Conservation (phyloP, 2,797 vertebrate species). For the Enteromius anoplus region DNA sequence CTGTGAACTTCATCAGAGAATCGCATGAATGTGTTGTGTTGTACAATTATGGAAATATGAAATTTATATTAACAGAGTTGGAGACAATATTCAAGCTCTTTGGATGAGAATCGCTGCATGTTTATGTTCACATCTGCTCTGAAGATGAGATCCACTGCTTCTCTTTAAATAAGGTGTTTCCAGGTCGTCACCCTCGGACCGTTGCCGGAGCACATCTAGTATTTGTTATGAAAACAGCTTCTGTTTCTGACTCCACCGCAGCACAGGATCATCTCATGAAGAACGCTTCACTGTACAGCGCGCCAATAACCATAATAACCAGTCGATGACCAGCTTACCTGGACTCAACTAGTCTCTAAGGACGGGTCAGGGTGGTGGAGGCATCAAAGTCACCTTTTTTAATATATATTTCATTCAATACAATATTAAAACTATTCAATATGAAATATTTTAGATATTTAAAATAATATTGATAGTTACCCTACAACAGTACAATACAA, state of each 20-base stretch:
- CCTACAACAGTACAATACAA: not conserved
- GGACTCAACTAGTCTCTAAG: not conserved
- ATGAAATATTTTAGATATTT: not conserved
- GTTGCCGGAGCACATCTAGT: not conserved
- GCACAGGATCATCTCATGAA: not conserved
- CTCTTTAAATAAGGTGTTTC: not conserved
- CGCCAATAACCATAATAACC: not conserved
- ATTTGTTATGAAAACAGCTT: conserved; percentile 11
- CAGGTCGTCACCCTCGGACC: not conserved
- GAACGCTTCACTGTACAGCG: not conserved
- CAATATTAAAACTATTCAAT: not conserved
- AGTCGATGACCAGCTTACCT: not conserved
- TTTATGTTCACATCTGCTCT: not conserved
- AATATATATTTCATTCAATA: not conserved
- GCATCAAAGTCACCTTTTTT: not conserved
- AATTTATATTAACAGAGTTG: not conserved
- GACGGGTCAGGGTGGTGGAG: not conserved
- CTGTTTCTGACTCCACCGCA: not conserved
- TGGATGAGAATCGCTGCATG: not conserved
- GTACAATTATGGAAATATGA: not conserved
- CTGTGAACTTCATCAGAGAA: not conserved
- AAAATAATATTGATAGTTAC: not conserved
- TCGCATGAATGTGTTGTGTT: not conserved
- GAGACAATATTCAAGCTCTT: too few species aligned
- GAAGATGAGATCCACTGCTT: not conserved